Conservation (phyloP, 2,888 invertebrate genomes). For the Drosophila parthenogenetica region DNA sequence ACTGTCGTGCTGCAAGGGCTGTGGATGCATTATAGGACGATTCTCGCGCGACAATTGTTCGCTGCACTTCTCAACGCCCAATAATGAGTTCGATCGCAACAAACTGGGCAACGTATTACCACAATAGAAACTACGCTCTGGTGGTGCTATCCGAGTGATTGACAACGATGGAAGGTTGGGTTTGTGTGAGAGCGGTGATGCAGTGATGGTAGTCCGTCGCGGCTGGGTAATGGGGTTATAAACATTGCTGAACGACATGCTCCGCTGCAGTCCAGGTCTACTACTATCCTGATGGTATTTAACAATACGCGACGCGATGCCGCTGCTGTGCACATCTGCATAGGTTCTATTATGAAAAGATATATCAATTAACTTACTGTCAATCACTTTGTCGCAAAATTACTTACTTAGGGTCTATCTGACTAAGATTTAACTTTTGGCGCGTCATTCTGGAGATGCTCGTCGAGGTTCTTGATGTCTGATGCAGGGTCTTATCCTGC, state of each 20-base stretch:
- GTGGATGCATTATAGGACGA: slow-evolving; percentile 82
- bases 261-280: slow-evolving; percentile 77
- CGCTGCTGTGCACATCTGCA: slow-evolving; percentile 86
- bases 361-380: not conserved
- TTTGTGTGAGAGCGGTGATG: slow-evolving; percentile 78
- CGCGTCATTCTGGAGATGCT: slow-evolving; percentile 48
- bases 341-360: slow-evolving; percentile 74
- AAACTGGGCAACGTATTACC: slow-evolving; percentile 83
- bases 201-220: slow-evolving; percentile 35
- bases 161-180: slow-evolving; percentile 72
- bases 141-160: slow-evolving; percentile 83
- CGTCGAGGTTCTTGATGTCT: slow-evolving; percentile 22
- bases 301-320: slow-evolving; percentile 86
- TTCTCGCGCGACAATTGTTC: slow-evolving; percentile 83
- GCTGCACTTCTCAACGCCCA: slow-evolving; percentile 74
- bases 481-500: slow-evolving; percentile 36
- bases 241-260: slow-evolving; percentile 79
- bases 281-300: slow-evolving; percentile 85
- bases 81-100: slow-evolving; percentile 81
- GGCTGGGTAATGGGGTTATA: slow-evolving; percentile 85
- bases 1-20: slow-evolving; percentile 80
- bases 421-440: slow-evolving; percentile 67
- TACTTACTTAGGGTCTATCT: slow-evolving; percentile 81
- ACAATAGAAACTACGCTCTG: slow-evolving; percentile 80
- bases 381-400: not conserved